Evolutionary conservation across 2,888 invertebrate genomes (phyloP), one percentile per base, ranked within the genome.

Genomic region (Ariolimax columbianus): DNA sequence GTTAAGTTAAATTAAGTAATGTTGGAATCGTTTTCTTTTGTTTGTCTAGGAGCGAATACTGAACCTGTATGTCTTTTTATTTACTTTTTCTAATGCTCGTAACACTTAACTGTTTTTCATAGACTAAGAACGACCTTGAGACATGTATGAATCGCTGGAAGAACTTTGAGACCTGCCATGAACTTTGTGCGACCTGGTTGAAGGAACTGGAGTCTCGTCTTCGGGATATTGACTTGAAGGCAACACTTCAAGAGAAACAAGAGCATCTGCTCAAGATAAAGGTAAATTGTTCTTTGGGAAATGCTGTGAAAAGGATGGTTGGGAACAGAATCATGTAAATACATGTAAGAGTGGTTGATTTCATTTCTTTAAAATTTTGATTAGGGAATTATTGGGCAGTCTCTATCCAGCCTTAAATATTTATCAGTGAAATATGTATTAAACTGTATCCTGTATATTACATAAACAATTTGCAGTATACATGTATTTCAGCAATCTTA

Each of bases 91-190:
- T 23, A 55, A 55, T 17, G 17, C n/a, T n/a, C n/a, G n/a, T n/a
- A 55, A 55, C 23, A 55, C 23, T 55, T 55, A 6, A 3, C 7
- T 55, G 4, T 63, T 23, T 68, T 68, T 33, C 19, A 23, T 86
- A 92, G 92, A 91, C 92, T 9, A 91, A 92, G 83, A 87, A 84
- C 75, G 91, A 92, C 0, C 95, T 98, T 83, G 97, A 98, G 94
- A 96, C 95, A 77, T 97, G 98, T 93, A 95, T 98, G 77, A 96
- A 97, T 91, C 97, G 97, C 92, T 98, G 98, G 98, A 96, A 96
- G 83, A 98, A 98, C 91, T 98, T 97, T 92, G 98, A 98, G 93
- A 95, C 96, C 38, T 95, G 97, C 91, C 97, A 97, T 93, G 98
- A 98, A 90, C 96, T 96, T 88, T 97, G 98, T 89, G 95, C 97